Evolutionary conservation across 1,140 invertebrate species (phyloP).

Genomic region (Drosophila littoralis): DNA sequence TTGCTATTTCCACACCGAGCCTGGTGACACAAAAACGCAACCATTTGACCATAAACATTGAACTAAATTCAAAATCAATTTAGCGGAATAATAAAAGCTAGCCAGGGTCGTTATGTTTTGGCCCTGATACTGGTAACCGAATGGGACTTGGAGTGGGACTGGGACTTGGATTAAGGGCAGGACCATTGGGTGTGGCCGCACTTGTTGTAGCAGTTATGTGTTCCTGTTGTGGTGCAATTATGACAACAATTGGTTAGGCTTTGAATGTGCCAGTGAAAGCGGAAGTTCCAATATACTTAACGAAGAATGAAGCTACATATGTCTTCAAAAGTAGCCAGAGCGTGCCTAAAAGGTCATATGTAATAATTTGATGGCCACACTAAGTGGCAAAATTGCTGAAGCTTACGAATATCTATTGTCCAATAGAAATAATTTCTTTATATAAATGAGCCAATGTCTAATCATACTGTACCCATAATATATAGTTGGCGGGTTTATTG

Average conservation of each 20-base stretch:
- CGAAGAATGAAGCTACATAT: constrained; percentile 4
- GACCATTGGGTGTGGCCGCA: constrained; percentile 7
- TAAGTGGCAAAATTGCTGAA: background rate
- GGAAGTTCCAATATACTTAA: background rate
- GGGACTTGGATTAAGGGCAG: constrained; percentile 12
- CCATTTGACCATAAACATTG: constrained; percentile 82
- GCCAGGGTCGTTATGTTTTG: constrained; percentile 35
- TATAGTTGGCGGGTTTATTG: no score
- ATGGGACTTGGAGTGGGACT: constrained; percentile 11
- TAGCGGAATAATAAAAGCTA: constrained; percentile 77
- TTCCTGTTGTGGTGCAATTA: constrained; percentile 48
- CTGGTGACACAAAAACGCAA: constrained; percentile 77
- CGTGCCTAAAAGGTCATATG: background rate
- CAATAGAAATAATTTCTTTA: no score
- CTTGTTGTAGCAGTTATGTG: constrained; percentile 16
- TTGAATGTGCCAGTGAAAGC: constrained; percentile 19
- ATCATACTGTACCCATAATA: no score
- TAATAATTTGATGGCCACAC: background rate
- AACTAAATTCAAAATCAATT: constrained; percentile 83
- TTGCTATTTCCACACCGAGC: constrained; percentile 24
- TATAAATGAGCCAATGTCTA: no score
- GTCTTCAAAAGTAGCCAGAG: background rate
- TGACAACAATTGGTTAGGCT: constrained; percentile 58
- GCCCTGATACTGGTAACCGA: constrained; percentile 9
- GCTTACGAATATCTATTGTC: no score